Conservation (phyloP, 2,113 vertebrate genomes). For the Orcinus orca region DNA sequence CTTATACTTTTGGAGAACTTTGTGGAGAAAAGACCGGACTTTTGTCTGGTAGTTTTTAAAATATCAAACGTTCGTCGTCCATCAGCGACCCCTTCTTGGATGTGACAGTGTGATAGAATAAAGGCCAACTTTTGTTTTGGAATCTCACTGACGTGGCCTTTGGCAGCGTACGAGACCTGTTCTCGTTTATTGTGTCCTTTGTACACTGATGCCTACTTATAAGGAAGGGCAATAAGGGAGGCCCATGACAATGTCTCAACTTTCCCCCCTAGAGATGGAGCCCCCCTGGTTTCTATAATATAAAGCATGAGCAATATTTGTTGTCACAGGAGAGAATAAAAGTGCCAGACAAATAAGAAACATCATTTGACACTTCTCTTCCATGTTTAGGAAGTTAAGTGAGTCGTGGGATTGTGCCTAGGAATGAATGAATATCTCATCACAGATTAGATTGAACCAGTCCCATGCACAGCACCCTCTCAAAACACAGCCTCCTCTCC, state of each 20-base stretch:
- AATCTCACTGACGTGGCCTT: slow-evolving; percentile 9
- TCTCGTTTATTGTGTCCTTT: not conserved
- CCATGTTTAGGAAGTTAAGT: not conserved
- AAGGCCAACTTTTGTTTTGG: slow-evolving; percentile 37
- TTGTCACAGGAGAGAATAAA: not conserved
- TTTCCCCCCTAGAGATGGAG: not conserved
- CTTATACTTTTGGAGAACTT: slow-evolving; percentile 27
- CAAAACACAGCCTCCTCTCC: not conserved
- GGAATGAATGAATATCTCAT: not conserved
- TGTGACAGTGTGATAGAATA: not conserved
- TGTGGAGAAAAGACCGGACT: slow-evolving; percentile 20
- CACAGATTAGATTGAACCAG: not conserved
- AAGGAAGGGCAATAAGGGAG: not conserved
- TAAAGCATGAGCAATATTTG: not conserved
- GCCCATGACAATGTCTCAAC: not conserved
- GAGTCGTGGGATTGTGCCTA: not conserved
- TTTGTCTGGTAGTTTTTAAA: slow-evolving; percentile 57
- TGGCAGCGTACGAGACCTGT: not conserved
- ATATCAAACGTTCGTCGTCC: slow-evolving; percentile 3
- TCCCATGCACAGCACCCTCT: not conserved
- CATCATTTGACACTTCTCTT: not conserved
- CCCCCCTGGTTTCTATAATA: not conserved
- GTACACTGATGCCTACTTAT: not conserved
- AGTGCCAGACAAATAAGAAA: not conserved
- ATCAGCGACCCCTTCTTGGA: slow-evolving; percentile 22